Conservation (phyloP, 2,113 vertebrate genomes). For the Oreochromis spilurus region DNA sequence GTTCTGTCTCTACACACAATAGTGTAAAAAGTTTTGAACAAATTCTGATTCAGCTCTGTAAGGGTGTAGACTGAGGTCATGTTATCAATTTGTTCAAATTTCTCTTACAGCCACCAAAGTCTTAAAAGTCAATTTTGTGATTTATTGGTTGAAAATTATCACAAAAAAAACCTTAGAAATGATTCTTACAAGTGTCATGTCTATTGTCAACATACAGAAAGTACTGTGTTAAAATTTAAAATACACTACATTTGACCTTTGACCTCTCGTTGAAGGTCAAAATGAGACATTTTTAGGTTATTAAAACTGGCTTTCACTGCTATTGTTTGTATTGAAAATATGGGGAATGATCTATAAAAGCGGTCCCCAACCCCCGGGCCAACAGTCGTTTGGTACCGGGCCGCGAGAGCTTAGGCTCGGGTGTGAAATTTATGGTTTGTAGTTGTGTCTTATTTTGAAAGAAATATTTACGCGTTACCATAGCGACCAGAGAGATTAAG, state of each 20-base stretch:
- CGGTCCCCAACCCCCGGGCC: not conserved
- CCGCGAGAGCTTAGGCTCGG: rapidly evolving
- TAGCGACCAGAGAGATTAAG: too few species aligned
- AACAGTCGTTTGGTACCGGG: not conserved
- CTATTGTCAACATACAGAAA: not conserved
- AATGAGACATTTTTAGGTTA: not conserved
- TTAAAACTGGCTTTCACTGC: not conserved
- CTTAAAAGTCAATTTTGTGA: not conserved
- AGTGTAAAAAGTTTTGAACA: not conserved
- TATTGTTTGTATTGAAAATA: not conserved
- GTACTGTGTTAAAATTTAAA: not conserved
- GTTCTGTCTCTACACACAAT: not conserved
- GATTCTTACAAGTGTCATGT: not conserved
- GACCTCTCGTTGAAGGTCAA: not conserved
- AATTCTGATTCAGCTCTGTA: not conserved
- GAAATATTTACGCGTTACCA: too few species aligned
- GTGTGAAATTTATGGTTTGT: not conserved
- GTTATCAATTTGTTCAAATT: not conserved
- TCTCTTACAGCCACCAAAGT: not conserved
- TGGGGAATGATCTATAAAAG: not conserved
- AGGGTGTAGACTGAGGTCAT: not conserved
- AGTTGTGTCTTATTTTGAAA: too few species aligned
- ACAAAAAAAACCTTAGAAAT: not conserved
- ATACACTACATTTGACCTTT: not conserved
- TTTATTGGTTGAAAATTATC: not conserved